Evolutionary conservation across 2,113 vertebrate species (phyloP), one percentile per base, ranked within the genome.

Genomic region (Miniopterus natalensis): DNA sequence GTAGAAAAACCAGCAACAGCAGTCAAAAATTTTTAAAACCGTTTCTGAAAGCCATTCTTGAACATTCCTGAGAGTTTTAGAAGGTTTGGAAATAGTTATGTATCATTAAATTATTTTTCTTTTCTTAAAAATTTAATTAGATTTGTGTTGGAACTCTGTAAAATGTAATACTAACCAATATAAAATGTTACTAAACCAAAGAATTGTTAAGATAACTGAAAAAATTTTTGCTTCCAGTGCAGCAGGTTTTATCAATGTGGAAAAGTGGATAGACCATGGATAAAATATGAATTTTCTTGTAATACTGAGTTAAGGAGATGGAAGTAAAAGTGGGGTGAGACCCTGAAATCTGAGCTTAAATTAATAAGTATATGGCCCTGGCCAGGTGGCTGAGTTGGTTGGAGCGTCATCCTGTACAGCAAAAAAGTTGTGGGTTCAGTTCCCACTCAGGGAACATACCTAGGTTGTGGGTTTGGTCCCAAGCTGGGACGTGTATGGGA

Each of bases 11-110:
- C 29, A 89, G 53, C 73, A 81, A 90, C 3, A 81, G 14, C 8
- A 93, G 57, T 79, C 53, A 88, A 51, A 74, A 90, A n/a, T 36
- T 74, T 95, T 95, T 91, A 45, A 3, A 91, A 15, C 40, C n/a
- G 84, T 88, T 95, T 57, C 61, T 96, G 5, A 45, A 42, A 80
- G 42, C 47, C 55, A 75, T 91, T 65, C 53, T 91, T 71, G 14
- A 71, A 10, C 18, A 77, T 77, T 51, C 40, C 51, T 42, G 27
- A 55, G 47, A 74, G 40, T 36, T 81, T 78, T 45, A 8, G 11
- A 42, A 84, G 13, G 13, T 71, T 74, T 83, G 2, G 45, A 84
- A 90, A 45, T 3, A 45, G n/a, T 66, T 68, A 45, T 14, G 4
- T 63, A 45, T 75, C 71, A 87, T 70, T 47, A n/a, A 87, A 42